phyloP scores from a whole-genome alignment of 2,888 invertebrate genomes.

The Hedychridium roseum region DNA sequence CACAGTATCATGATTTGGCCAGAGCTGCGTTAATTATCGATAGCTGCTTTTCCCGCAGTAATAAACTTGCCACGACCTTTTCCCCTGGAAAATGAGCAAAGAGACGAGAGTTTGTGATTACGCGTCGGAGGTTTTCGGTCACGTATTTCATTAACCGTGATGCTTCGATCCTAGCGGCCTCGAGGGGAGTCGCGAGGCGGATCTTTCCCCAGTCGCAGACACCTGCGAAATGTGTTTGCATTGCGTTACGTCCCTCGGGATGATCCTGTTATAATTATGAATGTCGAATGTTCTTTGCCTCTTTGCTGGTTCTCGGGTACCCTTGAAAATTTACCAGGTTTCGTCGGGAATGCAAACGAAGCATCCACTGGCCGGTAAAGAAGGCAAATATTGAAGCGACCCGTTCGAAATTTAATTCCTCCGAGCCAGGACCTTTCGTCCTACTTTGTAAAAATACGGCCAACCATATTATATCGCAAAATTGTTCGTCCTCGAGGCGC shows the following conservation, averaged over 20 bases:
- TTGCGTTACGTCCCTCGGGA: constrained; percentile 49
- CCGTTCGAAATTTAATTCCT: too few relatives aligned
- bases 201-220: constrained; percentile 31
- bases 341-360: constrained; percentile 6
- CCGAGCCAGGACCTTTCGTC: too few relatives aligned
- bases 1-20: too few relatives aligned
- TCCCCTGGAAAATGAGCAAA: constrained; percentile 31
- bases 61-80: neutral
- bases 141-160: constrained; percentile 64
- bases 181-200: constrained; percentile 26
- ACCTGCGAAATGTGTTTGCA: constrained; percentile 55
- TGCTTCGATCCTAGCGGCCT: constrained; percentile 34
- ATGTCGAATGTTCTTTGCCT: constrained; percentile 35
- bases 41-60: too few relatives aligned
- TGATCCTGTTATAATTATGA: constrained; percentile 57
- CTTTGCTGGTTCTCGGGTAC: constrained; percentile 3
- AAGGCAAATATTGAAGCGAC: too few relatives aligned
- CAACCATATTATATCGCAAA: constrained; percentile 4
- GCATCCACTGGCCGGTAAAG: too few relatives aligned
- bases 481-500: constrained; percentile 17
- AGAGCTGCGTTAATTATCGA: too few relatives aligned
- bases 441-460: constrained; percentile 8
- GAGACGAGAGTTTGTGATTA: constrained; percentile 63
- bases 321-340: neutral
- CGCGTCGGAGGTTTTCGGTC: constrained; percentile 62